Evolutionary conservation across 2,888 invertebrate genomes (phyloP).

Genomic region (Phymatocera aterrima): DNA sequence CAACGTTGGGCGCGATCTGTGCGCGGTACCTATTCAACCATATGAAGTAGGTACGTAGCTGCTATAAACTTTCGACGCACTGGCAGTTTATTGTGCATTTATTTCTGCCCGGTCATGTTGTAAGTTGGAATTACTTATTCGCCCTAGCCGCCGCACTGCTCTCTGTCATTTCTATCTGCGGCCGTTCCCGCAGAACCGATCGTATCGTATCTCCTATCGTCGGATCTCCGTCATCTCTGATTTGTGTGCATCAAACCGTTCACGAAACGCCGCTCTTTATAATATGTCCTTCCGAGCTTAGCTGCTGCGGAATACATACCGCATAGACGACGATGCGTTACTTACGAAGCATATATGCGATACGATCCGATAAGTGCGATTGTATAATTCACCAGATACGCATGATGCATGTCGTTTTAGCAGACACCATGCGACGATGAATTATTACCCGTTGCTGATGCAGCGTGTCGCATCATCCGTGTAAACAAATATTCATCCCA

Average conservation of each 20-base stretch:
- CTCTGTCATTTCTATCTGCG: neutral
- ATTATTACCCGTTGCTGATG: no score
- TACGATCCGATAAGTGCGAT: no score
- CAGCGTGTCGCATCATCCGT: no score
- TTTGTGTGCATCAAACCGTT: constrained; percentile 1
- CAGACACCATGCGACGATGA: no score
- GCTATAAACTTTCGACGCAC: constrained; percentile 35
- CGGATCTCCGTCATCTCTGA: constrained; percentile 17
- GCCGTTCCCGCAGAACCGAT: neutral
- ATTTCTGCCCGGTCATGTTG: constrained; percentile 9
- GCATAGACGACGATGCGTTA: no score
- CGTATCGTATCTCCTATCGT: neutral
- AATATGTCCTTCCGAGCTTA: neutral
- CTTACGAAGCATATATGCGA: no score
- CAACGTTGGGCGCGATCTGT: neutral
- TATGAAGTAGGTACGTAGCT: neutral
- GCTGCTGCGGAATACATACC: no score
- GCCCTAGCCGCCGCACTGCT: no score
- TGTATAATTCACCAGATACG: no score
- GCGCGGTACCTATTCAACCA: constrained; percentile 32
- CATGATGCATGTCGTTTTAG: no score
- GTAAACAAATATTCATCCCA: no score
- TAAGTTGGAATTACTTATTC: neutral
- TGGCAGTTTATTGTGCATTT: constrained; percentile 42
- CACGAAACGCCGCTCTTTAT: neutral